These are phyloP conservation scores for Calcarius lapponicus DNA, from an alignment of 2,797 vertebrate species.

Conservation along the genomic window DNA sequence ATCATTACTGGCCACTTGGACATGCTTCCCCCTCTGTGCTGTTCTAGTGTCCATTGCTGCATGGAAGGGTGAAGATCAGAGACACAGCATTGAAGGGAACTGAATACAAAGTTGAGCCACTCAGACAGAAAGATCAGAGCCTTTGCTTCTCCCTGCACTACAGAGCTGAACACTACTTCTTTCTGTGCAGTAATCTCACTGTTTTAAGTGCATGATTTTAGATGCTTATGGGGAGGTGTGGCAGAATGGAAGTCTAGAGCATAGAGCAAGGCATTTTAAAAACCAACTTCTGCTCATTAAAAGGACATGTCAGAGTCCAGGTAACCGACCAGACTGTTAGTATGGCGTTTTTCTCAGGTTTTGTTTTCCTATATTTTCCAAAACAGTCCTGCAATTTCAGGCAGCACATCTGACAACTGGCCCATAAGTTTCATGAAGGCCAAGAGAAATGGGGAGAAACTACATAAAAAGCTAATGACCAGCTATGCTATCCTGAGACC, in stretches of 20 bases:
- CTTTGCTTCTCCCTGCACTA: background rate
- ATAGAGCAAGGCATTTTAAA: too few relatives aligned
- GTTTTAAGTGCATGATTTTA: too few relatives aligned
- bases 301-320: background rate
- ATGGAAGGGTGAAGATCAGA: background rate
- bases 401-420: background rate
- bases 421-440: background rate
- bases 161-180: background rate
- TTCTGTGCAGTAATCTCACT: background rate
- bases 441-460: background rate
- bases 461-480: background rate
- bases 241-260: too few relatives aligned
- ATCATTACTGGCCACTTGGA: background rate
- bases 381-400: background rate
- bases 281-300: background rate
- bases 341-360: accelerated
- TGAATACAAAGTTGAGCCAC: background rate
- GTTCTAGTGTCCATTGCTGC: background rate
- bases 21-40: too few relatives aligned
- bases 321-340: background rate
- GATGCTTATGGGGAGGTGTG: too few relatives aligned
- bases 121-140: background rate
- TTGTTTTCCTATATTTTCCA: background rate
- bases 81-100: background rate
- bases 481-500: background rate